Conservation (phyloP, 2,888 invertebrate species). For the Sesia bembeciformis region DNA sequence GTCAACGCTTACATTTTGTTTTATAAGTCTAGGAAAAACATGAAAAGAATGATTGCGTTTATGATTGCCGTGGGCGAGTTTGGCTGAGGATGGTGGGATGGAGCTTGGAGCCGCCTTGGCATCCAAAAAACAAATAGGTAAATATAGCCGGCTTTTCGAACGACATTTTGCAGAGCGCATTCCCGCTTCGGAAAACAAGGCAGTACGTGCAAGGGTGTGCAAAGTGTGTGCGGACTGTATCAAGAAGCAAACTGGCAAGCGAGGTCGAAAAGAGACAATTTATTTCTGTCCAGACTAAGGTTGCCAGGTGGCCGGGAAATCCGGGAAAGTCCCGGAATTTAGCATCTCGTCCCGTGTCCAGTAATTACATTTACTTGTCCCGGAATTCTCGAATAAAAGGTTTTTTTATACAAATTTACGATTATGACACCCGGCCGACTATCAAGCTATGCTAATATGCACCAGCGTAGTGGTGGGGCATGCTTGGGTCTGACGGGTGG, state of each 20-base stretch:
- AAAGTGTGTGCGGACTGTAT: slow-evolving; percentile 6
- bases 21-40: slow-evolving; percentile 2
- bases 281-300: no score
- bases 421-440: no score
- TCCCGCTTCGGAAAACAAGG: slow-evolving; percentile 5
- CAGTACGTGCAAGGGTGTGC: slow-evolving; percentile 4
- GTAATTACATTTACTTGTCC: no score
- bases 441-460: no score
- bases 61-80: neutral
- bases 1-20: slow-evolving; percentile 5
- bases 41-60: neutral
- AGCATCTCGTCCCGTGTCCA: no score
- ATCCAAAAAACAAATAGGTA: neutral
- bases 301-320: no score
- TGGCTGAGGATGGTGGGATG: neutral
- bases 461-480: no score
- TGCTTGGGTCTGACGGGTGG: no score
- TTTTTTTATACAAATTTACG: no score
- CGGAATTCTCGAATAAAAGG: no score
- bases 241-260: slow-evolving; percentile 3
- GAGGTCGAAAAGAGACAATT: slow-evolving; percentile 5
- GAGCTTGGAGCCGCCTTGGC: neutral
- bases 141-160: slow-evolving; percentile 3
- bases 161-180: slow-evolving; percentile 6
- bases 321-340: no score